Percentiles rank a stretch among this genome's conserved stretches.
phyloP scores from a whole-genome alignment of 2,113 vertebrate species.

The Ascaphus truei region DNA sequence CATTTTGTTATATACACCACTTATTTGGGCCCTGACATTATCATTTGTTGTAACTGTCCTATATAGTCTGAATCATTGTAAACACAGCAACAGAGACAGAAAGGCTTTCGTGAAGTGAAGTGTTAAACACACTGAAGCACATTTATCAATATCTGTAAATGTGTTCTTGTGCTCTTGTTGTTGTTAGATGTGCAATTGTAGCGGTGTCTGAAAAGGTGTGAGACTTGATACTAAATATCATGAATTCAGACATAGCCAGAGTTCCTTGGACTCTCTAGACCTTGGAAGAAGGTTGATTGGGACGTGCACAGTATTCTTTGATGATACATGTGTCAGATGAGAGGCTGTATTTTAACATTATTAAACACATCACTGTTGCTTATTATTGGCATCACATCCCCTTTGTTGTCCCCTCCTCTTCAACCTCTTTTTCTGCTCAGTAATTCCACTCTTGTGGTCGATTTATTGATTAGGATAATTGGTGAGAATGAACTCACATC shows the following conservation, averaged over 20 bases:
- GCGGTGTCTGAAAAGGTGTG: not conserved
- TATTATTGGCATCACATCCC: not conserved
- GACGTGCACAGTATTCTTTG: not conserved
- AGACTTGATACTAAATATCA: slow-evolving; percentile 8
- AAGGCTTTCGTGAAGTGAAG: not conserved
- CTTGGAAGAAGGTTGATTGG: not conserved
- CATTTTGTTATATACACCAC: too few relatives aligned
- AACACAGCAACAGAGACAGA: not conserved
- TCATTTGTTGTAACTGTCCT: not conserved
- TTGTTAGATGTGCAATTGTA: not conserved
- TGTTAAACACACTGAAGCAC: slow-evolving; percentile 7
- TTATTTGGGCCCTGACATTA: too few relatives aligned
- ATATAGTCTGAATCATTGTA: not conserved
- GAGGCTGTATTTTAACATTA: not conserved
- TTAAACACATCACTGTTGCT: not conserved
- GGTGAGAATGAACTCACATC: slow-evolving; percentile 42
- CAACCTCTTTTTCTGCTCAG: not conserved
- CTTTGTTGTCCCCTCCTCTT: not conserved
- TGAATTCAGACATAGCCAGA: not conserved
- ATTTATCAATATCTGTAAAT: not conserved
- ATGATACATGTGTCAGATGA: too few relatives aligned
- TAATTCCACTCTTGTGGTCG: slow-evolving; percentile 39
- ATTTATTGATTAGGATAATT: slow-evolving; percentile 44
- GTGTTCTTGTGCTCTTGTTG: not conserved
- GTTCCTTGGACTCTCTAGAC: too few relatives aligned